phyloP scores from a whole-genome alignment of 2,797 vertebrate genomes.

The Numenius phaeopus region DNA sequence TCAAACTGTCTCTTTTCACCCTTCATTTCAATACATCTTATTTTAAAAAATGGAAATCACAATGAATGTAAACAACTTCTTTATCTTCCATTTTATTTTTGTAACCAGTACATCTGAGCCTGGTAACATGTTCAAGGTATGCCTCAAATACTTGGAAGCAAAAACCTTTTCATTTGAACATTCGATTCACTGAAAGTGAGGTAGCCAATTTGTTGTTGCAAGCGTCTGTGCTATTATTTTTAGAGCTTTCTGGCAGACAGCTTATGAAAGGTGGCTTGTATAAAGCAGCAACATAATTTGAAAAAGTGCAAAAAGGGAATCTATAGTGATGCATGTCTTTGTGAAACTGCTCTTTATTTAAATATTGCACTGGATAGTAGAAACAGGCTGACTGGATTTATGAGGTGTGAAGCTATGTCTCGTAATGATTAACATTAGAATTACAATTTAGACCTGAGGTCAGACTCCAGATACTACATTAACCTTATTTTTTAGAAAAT shows the following conservation, averaged over 20 bases:
- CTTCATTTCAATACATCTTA: not conserved
- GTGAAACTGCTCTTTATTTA: slow-evolving; percentile 71
- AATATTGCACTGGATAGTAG: slow-evolving; percentile 22
- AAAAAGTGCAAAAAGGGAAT: slow-evolving; percentile 59
- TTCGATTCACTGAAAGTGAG: slow-evolving; percentile 62
- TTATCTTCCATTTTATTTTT: slow-evolving; percentile 58
- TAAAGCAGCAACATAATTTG: slow-evolving; percentile 66
- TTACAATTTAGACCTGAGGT: slow-evolving; percentile 72
- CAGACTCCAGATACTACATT: slow-evolving; percentile 68
- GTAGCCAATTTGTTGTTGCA: slow-evolving; percentile 72
- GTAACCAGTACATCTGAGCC: slow-evolving; percentile 29
- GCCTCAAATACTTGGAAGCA: slow-evolving; percentile 53
- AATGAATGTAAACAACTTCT: slow-evolving; percentile 41
- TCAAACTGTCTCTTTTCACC: slow-evolving; percentile 7
- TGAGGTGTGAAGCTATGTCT: slow-evolving; percentile 69
- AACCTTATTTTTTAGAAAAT: slow-evolving; percentile 47
- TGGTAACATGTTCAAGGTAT: slow-evolving; percentile 64
- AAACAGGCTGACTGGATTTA: slow-evolving; percentile 70
- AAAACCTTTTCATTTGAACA: slow-evolving; percentile 66
- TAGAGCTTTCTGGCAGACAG: slow-evolving; percentile 71
- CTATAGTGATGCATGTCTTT: slow-evolving; percentile 70
- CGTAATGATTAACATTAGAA: slow-evolving; percentile 75
- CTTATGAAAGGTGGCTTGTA: slow-evolving; percentile 70
- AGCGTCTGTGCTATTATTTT: slow-evolving; percentile 78
- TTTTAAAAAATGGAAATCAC: not conserved